Evolutionary conservation across 2,113 vertebrate species (phyloP), one percentile per base, ranked within the genome.

Genomic region (Gopherus flavomarginatus): DNA sequence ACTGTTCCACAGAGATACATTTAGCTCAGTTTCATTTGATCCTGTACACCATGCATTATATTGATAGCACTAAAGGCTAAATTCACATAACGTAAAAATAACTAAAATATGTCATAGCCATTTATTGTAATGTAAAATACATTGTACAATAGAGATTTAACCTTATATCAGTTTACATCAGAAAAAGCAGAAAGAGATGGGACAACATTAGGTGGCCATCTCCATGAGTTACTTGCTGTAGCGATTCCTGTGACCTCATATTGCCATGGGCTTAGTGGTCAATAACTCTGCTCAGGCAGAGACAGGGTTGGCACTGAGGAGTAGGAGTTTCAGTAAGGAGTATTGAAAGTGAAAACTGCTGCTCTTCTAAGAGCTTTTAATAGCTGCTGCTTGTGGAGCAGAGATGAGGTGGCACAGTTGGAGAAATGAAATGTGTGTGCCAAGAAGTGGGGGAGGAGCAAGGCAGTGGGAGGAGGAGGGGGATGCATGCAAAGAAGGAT

Each of bases 51-150:
- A 78, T 47, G 13, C 12, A 77, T 78, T 78, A 44, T 26, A 78
- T 26, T 78, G 19, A 38, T 21, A 22, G n/a, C 65, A 10, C 65
- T 72, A 35, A 29, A 78, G 42, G 75, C 75, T 78, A 26, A 47
- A 47, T 44, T 78, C 42, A 47, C 42, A 27, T 47, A 78, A 7
- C 47, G 26, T 78, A 78, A 44, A 19, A 35, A 81, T n/a, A n/a
- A 47, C 29, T 50, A 31, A 11, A 22, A 53, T 52, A 52, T 50
- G 80, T 31, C 27, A 21, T 31, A 93, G 27, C 86, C 87, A 22
- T 92, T 87, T 93, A 85, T 91, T 91, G 21, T 65, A 1, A 12
- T 87, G 88, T 96, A 69, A 94, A 93, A 95, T 80, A 49, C 8
- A 47, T 49, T 78, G 14, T 42, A 12, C 52, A 44, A 38, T 62